phyloP scores from a whole-genome alignment of 2,888 invertebrate species.

The Sesamia inferens region DNA sequence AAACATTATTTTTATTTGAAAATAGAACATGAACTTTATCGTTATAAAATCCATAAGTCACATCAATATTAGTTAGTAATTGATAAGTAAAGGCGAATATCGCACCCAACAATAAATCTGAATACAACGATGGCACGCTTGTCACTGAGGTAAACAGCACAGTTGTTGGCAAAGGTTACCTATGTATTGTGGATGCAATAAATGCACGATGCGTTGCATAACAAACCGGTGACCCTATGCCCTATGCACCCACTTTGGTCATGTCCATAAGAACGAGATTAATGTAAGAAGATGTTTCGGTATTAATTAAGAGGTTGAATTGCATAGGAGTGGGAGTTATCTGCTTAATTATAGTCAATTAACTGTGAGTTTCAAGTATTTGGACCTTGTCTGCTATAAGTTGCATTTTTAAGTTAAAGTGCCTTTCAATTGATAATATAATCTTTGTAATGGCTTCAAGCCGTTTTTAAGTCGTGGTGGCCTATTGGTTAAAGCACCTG shows the following conservation, averaged over 20 bases:
- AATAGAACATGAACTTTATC: not conserved
- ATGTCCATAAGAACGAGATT: constrained; percentile 68
- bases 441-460: not conserved
- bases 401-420: not conserved
- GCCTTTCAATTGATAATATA: not conserved
- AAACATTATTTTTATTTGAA: not conserved
- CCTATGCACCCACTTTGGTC: constrained; percentile 75
- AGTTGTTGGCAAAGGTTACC: constrained; percentile 80
- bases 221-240: constrained; percentile 72
- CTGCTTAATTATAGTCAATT: constrained; percentile 30
- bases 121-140: constrained; percentile 70
- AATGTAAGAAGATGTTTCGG: constrained; percentile 51
- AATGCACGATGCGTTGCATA: constrained; percentile 80
- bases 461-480: too few species aligned
- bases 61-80: constrained; percentile 21
- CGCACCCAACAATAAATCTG: constrained; percentile 50
- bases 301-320: constrained; percentile 48
- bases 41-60: constrained; percentile 22
- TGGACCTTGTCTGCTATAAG: constrained; percentile 7
- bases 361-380: constrained; percentile 19
- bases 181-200: constrained; percentile 81
- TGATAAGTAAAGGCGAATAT: constrained; percentile 42
- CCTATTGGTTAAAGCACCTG: too few species aligned
- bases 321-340: constrained; percentile 18
- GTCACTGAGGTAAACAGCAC: constrained; percentile 79